These are phyloP conservation scores for Eupithecia centaureata DNA, from an alignment of 2,888 invertebrate species.

Conservation along the genomic window DNA sequence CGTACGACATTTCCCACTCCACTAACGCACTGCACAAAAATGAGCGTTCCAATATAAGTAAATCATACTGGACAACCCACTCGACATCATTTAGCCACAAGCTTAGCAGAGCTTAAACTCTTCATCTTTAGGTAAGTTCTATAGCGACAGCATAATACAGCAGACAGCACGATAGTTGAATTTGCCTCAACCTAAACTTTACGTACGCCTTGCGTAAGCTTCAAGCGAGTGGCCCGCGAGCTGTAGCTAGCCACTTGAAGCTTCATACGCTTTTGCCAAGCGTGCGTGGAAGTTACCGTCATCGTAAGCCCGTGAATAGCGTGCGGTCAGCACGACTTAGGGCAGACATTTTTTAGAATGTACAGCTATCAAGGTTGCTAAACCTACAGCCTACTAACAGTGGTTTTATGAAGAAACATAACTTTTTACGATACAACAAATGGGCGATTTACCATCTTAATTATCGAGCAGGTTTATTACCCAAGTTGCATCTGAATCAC, in stretches of 20 bases:
- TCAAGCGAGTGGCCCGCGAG: not conserved
- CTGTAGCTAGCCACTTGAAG: not conserved
- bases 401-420: slow-evolving; percentile 20
- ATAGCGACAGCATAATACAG: not conserved
- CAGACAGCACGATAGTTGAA: not conserved
- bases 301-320: not conserved
- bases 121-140: not conserved
- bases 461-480: slow-evolving; percentile 34
- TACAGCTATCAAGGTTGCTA: not conserved
- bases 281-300: not conserved
- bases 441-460: slow-evolving; percentile 32
- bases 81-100: too few relatives aligned
- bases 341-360: not conserved
- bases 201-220: not conserved
- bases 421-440: slow-evolving; percentile 31
- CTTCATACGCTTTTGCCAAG: not conserved
- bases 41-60: not conserved
- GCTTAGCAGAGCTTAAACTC: too few relatives aligned
- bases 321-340: not conserved
- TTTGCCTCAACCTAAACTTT: not conserved
- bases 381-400: not conserved
- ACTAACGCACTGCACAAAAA: not conserved
- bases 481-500: slow-evolving; percentile 40
- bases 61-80: too few relatives aligned
- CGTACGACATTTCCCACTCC: not conserved